Evolutionary conservation across 2,113 vertebrate genomes (phyloP), one percentile per base, ranked within the genome.

Genomic region (Macheiramphus alcinus): DNA sequence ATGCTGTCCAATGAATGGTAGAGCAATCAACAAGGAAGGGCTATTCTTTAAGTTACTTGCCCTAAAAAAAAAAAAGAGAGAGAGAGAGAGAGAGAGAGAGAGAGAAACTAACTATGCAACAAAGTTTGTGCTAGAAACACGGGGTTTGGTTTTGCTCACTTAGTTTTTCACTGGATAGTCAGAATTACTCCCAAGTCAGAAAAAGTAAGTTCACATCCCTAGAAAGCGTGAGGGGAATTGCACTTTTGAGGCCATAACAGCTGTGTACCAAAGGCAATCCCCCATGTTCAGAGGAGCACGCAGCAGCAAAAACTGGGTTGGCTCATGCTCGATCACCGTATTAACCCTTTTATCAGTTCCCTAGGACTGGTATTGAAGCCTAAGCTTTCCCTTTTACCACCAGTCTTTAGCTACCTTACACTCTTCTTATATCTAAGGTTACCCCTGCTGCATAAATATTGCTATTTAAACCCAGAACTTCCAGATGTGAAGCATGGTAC

Each of bases 1-100:
- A 97, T 96, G 97, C 94, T 95, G 34, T 78, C 45, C 16, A 0
- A 95, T 97, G 96, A 97, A 97, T 97, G 95, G 86, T 58, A 85
- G 86, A 84, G 80, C 93, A 93, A 87, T 86, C 88, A 82, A 86
- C 81, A 93, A 96, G 91, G 87, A 79, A 93, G 83, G 73, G 61
- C 95, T 90, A 92, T 96, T 95, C 94, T 96, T 96, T 96, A 36
- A 59, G 50, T 32, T 36, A 48, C n/a, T 94, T 80, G 36, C 53
- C 50, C 34, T 26, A 40, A 82, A 63, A 36, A 62, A 74, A 26
- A 36, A 7, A 36, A 6, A 29, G 6, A 29, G 7, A 27, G 11
- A 31, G 2, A 38, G 12, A 42, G 6, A 42, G 31, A 8, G 43
- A 18, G 43, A 45, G 43, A 43, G 43, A 21, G 10, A 48, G 48